Conservation (phyloP, 2,797 vertebrate species). For the Eulemur rubriventer region DNA sequence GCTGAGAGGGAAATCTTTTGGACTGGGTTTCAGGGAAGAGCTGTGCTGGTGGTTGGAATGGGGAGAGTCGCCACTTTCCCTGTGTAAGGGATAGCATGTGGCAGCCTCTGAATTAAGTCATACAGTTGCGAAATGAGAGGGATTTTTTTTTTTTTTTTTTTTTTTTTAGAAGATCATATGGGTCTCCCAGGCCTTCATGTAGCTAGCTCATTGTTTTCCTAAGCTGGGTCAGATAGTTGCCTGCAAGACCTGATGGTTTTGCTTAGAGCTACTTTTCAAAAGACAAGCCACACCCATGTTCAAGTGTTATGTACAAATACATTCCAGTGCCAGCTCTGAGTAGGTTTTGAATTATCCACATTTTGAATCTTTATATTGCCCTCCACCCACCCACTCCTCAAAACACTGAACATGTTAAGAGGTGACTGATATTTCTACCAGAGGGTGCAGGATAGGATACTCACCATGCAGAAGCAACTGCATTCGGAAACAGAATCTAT, state of each 20-base stretch:
- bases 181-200: not conserved
- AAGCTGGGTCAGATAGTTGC: not conserved
- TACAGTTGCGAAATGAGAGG: not conserved
- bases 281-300: not conserved
- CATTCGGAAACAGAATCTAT: not conserved
- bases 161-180: not conserved
- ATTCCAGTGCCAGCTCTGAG: not conserved
- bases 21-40: not conserved
- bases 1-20: not conserved
- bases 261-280: conserved; percentile 38
- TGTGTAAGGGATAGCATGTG: not conserved
- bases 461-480: not conserved
- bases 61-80: not conserved
- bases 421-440: not conserved
- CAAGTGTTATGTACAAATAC: not conserved
- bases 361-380: not conserved
- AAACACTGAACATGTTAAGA: not conserved
- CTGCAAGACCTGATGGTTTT: not conserved
- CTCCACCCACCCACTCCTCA: not conserved
- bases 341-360: not conserved
- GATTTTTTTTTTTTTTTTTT: not conserved
- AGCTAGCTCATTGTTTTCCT: not conserved
- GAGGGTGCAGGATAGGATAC: not conserved
- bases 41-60: not conserved
- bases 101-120: not conserved